Evolutionary conservation across 1,140 invertebrate species (phyloP).

Genomic region (Anoplolepis gracilipes): DNA sequence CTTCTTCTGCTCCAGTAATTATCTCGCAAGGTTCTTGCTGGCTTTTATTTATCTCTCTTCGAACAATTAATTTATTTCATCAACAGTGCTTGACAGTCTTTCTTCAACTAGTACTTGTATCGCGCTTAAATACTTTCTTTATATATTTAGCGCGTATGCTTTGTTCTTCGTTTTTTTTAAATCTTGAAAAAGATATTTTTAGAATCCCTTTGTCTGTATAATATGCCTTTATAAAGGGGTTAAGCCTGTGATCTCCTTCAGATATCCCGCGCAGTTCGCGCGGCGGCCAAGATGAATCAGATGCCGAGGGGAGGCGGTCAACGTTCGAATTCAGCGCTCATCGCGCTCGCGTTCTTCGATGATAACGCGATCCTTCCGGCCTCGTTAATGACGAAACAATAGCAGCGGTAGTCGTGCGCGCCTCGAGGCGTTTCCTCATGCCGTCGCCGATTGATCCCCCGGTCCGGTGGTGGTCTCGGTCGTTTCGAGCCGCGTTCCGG

Average conservation of each 20-base stretch:
- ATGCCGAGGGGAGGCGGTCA: not conserved
- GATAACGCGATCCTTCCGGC: constrained; percentile 14
- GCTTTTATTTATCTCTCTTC: not conserved
- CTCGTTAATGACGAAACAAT: constrained; percentile 19
- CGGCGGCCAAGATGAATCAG: too few relatives aligned
- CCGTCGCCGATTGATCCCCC: constrained; percentile 55
- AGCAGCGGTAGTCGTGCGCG: constrained; percentile 10
- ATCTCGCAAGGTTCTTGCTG: not conserved
- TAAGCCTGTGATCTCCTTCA: too few relatives aligned
- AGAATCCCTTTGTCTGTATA: too few relatives aligned
- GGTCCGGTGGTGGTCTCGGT: constrained; percentile 15
- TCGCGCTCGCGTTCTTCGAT: constrained; percentile 9
- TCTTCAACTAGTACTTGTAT: too few relatives aligned
- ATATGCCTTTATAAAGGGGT: too few relatives aligned
- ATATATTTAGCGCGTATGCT: too few relatives aligned
- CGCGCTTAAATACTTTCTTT: too few relatives aligned
- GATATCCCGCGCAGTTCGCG: too few relatives aligned
- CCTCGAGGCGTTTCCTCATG: constrained; percentile 64
- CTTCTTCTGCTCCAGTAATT: not conserved
- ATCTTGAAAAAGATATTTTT: too few relatives aligned
- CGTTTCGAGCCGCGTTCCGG: constrained; percentile 22
- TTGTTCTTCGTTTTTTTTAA: too few relatives aligned
- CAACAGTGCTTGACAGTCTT: too few relatives aligned
- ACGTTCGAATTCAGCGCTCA: constrained; percentile 24
- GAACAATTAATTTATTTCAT: too few relatives aligned